phyloP scores from a whole-genome alignment of 30 jellyfish, hydroid and myxozoan genomes.

The Turritopsis dohrnii region DNA sequence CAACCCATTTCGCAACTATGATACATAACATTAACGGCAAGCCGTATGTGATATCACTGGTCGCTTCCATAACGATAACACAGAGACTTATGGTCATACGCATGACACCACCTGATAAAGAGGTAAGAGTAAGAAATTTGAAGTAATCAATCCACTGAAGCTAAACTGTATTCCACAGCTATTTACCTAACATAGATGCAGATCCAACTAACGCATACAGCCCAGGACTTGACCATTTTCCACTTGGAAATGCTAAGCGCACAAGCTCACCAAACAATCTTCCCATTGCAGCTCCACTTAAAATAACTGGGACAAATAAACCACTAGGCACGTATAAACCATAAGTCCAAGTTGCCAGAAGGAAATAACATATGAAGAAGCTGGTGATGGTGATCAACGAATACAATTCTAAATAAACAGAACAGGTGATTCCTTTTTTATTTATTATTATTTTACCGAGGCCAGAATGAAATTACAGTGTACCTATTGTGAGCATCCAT shows the following conservation, averaged over 20 bases:
- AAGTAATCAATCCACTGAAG: no score
- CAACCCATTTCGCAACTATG: conserved; percentile 98
- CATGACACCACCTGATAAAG: conserved; percentile 89
- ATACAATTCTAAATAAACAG: conserved; percentile 57
- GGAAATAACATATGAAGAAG: conserved; percentile 75
- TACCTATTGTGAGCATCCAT: no score
- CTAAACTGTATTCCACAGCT: no score
- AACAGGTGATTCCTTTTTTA: background rate
- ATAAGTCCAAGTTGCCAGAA: conserved; percentile 97
- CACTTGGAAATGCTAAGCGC: conserved; percentile 62
- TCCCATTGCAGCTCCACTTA: conserved; percentile 98
- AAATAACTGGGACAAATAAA: conserved; percentile 87
- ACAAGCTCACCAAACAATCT: conserved; percentile 96
- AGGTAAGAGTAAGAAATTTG: no score
- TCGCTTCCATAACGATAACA: conserved; percentile 98
- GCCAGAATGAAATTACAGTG: background rate
- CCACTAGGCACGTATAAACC: conserved; percentile 99
- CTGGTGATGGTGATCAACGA: conserved; percentile 55
- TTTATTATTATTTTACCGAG: no score
- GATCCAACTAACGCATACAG: conserved; percentile 90
- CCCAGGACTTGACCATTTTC: conserved; percentile 96
- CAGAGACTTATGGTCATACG: conserved; percentile 98
- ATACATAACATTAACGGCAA: conserved; percentile 93
- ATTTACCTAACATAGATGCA: conserved; percentile 94
- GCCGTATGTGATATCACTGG: conserved; percentile 95